These are phyloP conservation scores for Psilopsiagon aymara DNA, from an alignment of 2,113 vertebrate species.

Conservation along the genomic window DNA sequence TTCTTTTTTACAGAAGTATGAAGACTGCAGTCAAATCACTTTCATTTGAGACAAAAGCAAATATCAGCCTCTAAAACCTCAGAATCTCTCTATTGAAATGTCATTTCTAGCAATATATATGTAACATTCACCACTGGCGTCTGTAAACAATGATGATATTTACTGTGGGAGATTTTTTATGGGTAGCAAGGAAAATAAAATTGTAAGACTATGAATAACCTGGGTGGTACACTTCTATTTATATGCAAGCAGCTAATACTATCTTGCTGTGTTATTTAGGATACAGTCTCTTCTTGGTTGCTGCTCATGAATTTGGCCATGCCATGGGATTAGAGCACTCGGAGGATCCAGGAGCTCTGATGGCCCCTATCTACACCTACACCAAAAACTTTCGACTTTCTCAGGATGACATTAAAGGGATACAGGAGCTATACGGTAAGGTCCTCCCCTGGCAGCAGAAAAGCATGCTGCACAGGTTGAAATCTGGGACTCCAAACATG, in stretches of 20 bases:
- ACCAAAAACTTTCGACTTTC: slow-evolving; percentile 93
- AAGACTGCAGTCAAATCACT: not conserved
- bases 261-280: slow-evolving; percentile 72
- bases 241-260: not conserved
- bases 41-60: not conserved
- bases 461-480: not conserved
- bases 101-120: not conserved
- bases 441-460: not conserved
- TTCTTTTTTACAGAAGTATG: not conserved
- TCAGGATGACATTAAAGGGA: slow-evolving; percentile 91
- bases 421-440: slow-evolving; percentile 95
- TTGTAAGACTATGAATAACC: not conserved
- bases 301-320: slow-evolving; percentile 97
- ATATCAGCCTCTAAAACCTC: not conserved
- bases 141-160: not conserved
- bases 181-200: not conserved
- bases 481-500: not conserved
- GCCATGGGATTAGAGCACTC: slow-evolving; percentile 97
- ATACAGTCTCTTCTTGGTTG: slow-evolving; percentile 97
- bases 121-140: not conserved
- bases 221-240: not conserved
- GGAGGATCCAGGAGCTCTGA: slow-evolving; percentile 91
- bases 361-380: slow-evolving; percentile 96
- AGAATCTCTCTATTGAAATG: not conserved
- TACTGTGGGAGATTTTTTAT: not conserved